phyloP scores from a whole-genome alignment of 2,888 invertebrate genomes.

The Sinodicranocentrus sp. region DNA sequence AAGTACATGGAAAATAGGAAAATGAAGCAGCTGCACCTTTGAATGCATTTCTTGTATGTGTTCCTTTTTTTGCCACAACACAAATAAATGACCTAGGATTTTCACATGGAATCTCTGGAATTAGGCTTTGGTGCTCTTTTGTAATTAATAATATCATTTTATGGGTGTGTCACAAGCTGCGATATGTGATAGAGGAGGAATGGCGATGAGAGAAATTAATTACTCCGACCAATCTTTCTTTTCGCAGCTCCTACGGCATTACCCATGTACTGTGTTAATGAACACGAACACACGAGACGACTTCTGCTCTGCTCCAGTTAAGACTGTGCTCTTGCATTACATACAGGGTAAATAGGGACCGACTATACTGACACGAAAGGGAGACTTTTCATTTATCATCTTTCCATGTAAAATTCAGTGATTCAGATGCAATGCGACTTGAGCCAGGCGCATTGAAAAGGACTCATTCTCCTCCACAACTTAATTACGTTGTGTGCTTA shows the following conservation, averaged over 20 bases:
- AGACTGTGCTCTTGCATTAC: too few species aligned
- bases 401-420: background rate
- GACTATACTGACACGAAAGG: background rate
- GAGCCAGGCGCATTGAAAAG: background rate
- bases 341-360: background rate
- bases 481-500: too few species aligned
- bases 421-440: background rate
- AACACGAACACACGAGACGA: background rate
- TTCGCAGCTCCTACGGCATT: conserved; percentile 5
- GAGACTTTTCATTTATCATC: background rate
- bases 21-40: conserved; percentile 23
- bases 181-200: background rate
- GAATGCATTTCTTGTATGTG: conserved; percentile 11
- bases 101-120: conserved; percentile 29
- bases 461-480: background rate
- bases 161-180: conserved; percentile 33
- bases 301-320: background rate
- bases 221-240: conserved; percentile 7
- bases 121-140: background rate
- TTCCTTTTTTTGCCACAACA: background rate
- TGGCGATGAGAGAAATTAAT: conserved; percentile 31
- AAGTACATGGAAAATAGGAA: background rate
- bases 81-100: conserved; percentile 28
- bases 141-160: conserved; percentile 43
- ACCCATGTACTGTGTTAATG: conserved; percentile 27